Conservation (phyloP, 1,140 invertebrate genomes). For the Drosophila jambulina region DNA sequence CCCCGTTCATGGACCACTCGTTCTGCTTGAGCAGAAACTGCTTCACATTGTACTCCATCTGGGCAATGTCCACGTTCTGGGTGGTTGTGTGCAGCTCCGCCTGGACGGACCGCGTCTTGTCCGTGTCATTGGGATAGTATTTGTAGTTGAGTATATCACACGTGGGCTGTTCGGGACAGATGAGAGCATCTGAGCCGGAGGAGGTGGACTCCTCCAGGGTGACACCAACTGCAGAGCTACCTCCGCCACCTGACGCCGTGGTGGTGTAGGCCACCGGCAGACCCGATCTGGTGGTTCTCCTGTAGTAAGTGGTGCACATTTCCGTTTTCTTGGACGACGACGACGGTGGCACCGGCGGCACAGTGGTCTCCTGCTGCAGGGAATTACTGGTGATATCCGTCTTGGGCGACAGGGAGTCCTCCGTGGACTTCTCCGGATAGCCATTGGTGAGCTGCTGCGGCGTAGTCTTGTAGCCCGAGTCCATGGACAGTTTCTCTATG, state of each 20-base stretch:
- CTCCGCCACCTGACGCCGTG: neutral
- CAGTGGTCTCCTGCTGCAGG: conserved; percentile 34
- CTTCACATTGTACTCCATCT: conserved; percentile 88
- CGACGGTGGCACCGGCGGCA: neutral
- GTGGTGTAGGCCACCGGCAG: conserved; percentile 78
- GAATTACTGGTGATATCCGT: conserved; percentile 75
- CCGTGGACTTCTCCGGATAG: conserved; percentile 74
- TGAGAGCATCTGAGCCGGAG: conserved; percentile 59
- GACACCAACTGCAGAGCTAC: neutral
- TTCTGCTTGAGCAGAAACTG: conserved; percentile 87
- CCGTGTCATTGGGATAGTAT: conserved; percentile 82
- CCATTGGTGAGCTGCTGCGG: conserved; percentile 78
- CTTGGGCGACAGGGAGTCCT: conserved; percentile 74
- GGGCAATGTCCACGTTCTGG: conserved; percentile 86
- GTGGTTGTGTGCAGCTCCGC: conserved; percentile 81
- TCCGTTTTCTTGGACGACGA: conserved; percentile 54
- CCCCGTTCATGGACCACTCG: conserved; percentile 86
- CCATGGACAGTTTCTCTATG: conserved; percentile 81
- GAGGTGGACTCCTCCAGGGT: conserved; percentile 33
- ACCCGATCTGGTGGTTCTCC: conserved; percentile 77
- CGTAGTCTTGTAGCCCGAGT: conserved; percentile 82
- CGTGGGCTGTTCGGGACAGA: conserved; percentile 79
- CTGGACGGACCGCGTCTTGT: conserved; percentile 76
- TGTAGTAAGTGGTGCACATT: conserved; percentile 73
- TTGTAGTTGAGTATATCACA: conserved; percentile 85